Evolutionary conservation across 2,113 vertebrate genomes (phyloP).

Genomic region (Mus pahari): DNA sequence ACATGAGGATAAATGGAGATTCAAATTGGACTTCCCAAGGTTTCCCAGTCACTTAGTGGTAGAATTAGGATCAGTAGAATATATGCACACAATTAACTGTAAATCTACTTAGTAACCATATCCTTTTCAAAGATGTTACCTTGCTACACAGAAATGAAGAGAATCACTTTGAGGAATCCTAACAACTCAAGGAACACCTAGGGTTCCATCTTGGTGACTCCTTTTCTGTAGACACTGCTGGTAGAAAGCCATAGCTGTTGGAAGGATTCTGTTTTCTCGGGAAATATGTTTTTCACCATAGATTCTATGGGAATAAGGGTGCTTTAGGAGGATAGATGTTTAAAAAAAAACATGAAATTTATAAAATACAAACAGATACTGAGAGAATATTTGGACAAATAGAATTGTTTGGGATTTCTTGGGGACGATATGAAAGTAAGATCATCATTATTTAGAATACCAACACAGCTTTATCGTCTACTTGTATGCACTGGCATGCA

Average conservation of each 20-base stretch:
- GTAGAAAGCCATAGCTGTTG: not conserved
- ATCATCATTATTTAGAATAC: not conserved
- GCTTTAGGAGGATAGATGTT: not conserved
- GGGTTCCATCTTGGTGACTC: conserved; percentile 38
- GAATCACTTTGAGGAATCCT: conserved; percentile 26
- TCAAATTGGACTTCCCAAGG: conserved; percentile 50
- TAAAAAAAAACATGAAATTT: conserved; percentile 4
- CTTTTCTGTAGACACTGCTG: conserved; percentile 47
- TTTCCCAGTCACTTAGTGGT: conserved; percentile 25
- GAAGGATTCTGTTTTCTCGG: conserved; percentile 33
- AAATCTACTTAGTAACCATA: conserved; percentile 37
- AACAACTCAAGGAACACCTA: conserved; percentile 29
- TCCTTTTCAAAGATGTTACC: conserved; percentile 26
- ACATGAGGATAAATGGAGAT: conserved; percentile 48
- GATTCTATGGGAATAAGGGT: conserved; percentile 24
- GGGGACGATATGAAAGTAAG: not conserved
- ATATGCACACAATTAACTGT: conserved; percentile 6
- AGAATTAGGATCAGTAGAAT: conserved; percentile 52
- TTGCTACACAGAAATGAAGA: conserved; percentile 11
- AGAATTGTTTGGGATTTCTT: not conserved
- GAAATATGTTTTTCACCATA: conserved; percentile 47
- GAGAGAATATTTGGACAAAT: not conserved
- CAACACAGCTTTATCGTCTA: not conserved
- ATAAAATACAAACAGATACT: not conserved
- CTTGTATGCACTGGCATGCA: not conserved